Conservation (phyloP, 1,140 invertebrate species). For the Pseudomyrmex cubaensis region DNA sequence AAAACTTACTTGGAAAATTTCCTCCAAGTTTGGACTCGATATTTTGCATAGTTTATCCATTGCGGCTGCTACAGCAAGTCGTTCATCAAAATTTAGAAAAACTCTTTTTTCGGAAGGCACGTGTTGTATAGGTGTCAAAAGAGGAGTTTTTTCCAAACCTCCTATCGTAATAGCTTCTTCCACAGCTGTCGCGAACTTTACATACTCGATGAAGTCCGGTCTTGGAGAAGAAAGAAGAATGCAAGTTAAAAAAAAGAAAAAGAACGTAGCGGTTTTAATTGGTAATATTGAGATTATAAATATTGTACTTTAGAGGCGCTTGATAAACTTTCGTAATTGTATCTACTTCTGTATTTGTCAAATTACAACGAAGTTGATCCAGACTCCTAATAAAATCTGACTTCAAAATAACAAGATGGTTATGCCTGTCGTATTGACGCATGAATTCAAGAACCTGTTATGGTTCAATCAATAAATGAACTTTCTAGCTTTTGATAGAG, state of each 20-base stretch:
- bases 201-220: conserved; percentile 87
- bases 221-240: conserved; percentile 65
- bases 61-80: conserved; percentile 86
- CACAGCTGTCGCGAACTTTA: conserved; percentile 87
- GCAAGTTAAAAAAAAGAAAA: no score
- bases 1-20: conserved; percentile 85
- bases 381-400: conserved; percentile 88
- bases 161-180: conserved; percentile 88
- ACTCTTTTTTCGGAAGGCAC: conserved; percentile 87
- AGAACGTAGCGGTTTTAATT: neutral
- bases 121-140: conserved; percentile 88
- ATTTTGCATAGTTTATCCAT: conserved; percentile 87
- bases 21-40: conserved; percentile 87
- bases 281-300: conserved; percentile 2
- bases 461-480: neutral
- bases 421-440: conserved; percentile 87
- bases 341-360: conserved; percentile 87
- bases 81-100: conserved; percentile 90
- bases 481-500: neutral
- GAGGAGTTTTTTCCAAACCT: conserved; percentile 87
- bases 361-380: conserved; percentile 86
- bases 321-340: conserved; percentile 87
- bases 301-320: conserved; percentile 77
- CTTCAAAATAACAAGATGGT: conserved; percentile 86
- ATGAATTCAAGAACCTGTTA: conserved; percentile 86